phyloP scores from a whole-genome alignment of 2,113 vertebrate species.

The Empidonax traillii region DNA sequence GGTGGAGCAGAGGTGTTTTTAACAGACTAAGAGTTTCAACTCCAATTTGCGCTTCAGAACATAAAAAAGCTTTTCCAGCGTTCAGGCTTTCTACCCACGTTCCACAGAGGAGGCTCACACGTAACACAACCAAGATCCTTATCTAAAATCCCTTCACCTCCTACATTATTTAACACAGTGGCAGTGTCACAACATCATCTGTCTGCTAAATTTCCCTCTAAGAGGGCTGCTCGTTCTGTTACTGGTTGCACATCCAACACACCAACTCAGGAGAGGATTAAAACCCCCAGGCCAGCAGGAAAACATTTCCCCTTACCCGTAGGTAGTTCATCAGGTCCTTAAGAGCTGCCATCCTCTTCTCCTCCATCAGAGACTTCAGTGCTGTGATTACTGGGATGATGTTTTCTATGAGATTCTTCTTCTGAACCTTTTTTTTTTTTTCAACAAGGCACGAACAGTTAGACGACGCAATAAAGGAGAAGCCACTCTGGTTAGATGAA shows the following conservation, averaged over 20 bases:
- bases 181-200: conserved; percentile 26
- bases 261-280: background rate
- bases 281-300: background rate
- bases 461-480: background rate
- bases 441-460: background rate
- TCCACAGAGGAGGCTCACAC: conserved; percentile 22
- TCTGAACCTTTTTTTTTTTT: conserved; percentile 85
- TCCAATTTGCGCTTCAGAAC: conserved; percentile 30
- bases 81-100: conserved; percentile 19
- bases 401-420: conserved; percentile 91
- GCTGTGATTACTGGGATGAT: conserved; percentile 89
- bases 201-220: background rate
- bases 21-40: conserved; percentile 36
- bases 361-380: conserved; percentile 87
- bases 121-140: background rate
- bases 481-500: background rate
- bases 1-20: conserved; percentile 65
- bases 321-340: conserved; percentile 91
- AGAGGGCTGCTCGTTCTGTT: background rate
- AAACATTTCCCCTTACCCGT: conserved; percentile 73
- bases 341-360: conserved; percentile 85
- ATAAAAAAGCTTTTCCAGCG: background rate
- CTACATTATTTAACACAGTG: conserved; percentile 26
- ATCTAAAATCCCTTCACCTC: conserved; percentile 31
- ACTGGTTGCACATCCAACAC: background rate